Base-by-base conservation (phyloP, 2,797 vertebrate genomes). In the Hippoglossus hippoglossus region DNA sequence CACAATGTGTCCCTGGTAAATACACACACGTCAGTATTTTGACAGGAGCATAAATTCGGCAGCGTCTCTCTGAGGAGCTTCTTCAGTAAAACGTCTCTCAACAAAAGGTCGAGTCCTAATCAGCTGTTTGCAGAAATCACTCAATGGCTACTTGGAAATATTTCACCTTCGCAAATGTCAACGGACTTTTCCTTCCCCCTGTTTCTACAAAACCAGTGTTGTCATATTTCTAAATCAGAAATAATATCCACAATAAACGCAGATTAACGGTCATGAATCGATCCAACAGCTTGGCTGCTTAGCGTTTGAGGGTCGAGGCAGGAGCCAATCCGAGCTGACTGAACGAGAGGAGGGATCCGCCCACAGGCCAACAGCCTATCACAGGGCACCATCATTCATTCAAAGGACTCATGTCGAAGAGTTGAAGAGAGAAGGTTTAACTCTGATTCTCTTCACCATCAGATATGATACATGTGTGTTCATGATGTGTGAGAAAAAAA, bases 21-120 rank as follows among this genome's bases (percentile, higher is more conserved):
- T 2, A 24, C 24, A 24, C 24, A 24, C 24, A 2, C 22, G 22
- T 22, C 24, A 24, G 2, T 24, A 24, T 24, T 24, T 2, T 24
- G 24, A 24, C 24, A 24, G 24, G 24, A 24, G 24, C 24, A 24
- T 24, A 3, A 24, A 24, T 7, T 7, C 28, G 1, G 31, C 9
- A 10, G 31, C 9, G 8, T 34, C 8, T 34, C 31, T 34, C 31
- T 34, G 2, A 10, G 31, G 31, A 34, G 8, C 9, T 34, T 34
- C 31, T 34, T 34, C 31, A 34, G 31, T 34, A 10, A 34, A 34
- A 34, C 31, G 31, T 34, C 31, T 34, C 31, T 11, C 34, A 12
- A 25, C 22, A 36, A 75, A 87, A 85, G 79, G 73, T 83, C 80
- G 77, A 64, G 67, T 56, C 5, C 25, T 71, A 44, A 56, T 72